These are phyloP conservation scores for Heliothis peltigera DNA, from an alignment of 2,888 invertebrate genomes.

Conservation along the genomic window DNA sequence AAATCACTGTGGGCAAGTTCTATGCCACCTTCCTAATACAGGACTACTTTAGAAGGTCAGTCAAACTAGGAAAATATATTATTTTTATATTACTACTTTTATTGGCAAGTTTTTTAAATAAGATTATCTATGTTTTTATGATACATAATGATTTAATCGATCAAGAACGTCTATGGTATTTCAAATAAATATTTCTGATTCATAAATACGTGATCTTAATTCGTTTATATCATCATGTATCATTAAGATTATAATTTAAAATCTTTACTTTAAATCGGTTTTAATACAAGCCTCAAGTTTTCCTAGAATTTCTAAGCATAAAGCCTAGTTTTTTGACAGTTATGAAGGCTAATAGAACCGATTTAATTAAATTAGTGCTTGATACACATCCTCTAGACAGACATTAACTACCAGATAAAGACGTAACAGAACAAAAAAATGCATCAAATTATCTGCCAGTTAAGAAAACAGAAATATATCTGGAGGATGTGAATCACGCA, in stretches of 20 bases:
- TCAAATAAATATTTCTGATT: background rate
- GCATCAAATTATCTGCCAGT: background rate
- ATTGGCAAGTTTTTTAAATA: slow-evolving; percentile 2
- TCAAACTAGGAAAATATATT: background rate
- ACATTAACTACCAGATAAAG: background rate
- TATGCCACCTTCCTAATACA: slow-evolving; percentile 99
- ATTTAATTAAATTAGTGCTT: slow-evolving; percentile 18
- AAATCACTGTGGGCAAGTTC: slow-evolving; percentile 99
- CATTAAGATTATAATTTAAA: slow-evolving; percentile 15
- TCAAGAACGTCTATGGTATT: background rate
- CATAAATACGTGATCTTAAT: background rate
- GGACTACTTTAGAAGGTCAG: slow-evolving; percentile 97
- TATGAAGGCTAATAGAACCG: slow-evolving; percentile 6
- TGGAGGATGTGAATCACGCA: background rate
- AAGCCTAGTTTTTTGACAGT: background rate
- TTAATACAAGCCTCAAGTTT: background rate
- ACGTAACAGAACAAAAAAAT: too few relatives aligned
- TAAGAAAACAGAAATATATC: background rate
- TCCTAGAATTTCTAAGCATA: background rate
- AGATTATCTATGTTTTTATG: background rate
- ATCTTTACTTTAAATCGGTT: slow-evolving; percentile 23
- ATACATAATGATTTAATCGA: background rate
- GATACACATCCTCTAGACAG: slow-evolving; percentile 1
- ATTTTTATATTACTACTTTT: background rate
- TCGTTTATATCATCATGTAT: too few relatives aligned